phyloP scores from a whole-genome alignment of 2,888 invertebrate species.

The Agrilus cyanescens region DNA sequence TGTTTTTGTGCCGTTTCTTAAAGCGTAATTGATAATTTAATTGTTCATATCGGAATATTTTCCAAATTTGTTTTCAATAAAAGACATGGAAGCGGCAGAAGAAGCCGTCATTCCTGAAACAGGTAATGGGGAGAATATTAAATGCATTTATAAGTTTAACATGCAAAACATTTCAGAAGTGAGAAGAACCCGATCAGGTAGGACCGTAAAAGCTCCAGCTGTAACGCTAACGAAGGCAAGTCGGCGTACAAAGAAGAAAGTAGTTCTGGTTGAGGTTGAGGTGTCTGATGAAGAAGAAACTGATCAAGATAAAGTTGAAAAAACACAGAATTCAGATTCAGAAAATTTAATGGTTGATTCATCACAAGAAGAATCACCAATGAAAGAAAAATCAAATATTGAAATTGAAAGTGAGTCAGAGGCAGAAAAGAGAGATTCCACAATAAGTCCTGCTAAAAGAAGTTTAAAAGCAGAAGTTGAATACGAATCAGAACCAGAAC shows the following conservation, averaged over 20 bases:
- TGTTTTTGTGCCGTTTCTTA: no score
- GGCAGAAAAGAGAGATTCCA: slow-evolving; percentile 2
- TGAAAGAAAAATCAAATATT: no score
- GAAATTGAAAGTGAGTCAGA: not conserved
- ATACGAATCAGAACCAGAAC: slow-evolving; percentile 1
- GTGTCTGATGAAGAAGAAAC: slow-evolving; percentile 34
- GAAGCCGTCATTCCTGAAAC: slow-evolving; percentile 10
- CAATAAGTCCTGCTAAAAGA: slow-evolving; percentile 10
- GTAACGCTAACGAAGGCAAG: slow-evolving; percentile 25
- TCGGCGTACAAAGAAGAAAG: slow-evolving; percentile 31
- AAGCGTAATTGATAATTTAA: no score
- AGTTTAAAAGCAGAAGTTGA: not conserved
- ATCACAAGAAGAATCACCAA: no score
- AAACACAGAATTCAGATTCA: slow-evolving; percentile 3
- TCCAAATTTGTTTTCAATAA: not conserved
- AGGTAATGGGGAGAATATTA: slow-evolving; percentile 7
- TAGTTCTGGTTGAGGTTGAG: slow-evolving; percentile 37
- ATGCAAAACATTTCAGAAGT: slow-evolving; percentile 3
- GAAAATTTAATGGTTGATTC: no score
- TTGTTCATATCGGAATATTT: no score
- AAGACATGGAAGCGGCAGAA: slow-evolving; percentile 12
- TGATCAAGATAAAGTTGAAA: slow-evolving; percentile 13
- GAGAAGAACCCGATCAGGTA: slow-evolving; percentile 46
- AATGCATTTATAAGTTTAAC: not conserved
- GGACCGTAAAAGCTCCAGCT: slow-evolving; percentile 29